A percentile compares a stretch with the other conserved stretches of the same genome.
phyloP scores from a whole-genome alignment of 2,113 vertebrate species.

The Pteronura brasiliensis region DNA sequence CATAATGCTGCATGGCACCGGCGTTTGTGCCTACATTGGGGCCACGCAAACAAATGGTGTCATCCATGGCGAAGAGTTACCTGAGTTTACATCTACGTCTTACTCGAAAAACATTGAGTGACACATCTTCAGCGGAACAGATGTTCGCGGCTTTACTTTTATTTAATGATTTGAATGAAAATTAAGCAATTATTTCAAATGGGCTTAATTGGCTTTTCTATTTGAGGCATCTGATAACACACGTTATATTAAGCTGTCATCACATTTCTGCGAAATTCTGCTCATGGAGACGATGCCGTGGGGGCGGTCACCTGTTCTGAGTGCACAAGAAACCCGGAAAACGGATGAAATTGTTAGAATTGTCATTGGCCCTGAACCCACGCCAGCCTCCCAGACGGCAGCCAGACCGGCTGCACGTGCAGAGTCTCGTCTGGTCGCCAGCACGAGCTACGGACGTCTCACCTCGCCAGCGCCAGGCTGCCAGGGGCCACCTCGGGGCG shows the following conservation, averaged over 20 bases:
- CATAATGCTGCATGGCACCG: not conserved
- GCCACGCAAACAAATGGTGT: not conserved
- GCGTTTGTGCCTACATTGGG: not conserved
- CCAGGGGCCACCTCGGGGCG: too few species aligned
- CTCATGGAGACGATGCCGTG: not conserved
- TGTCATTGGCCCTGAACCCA: accelerated
- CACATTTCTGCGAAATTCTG: not conserved
- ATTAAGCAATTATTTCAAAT: constrained; percentile 50
- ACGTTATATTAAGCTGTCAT: not conserved
- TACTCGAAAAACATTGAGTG: not conserved
- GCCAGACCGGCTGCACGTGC: accelerated
- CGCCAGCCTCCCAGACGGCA: not conserved
- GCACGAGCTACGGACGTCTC: not conserved
- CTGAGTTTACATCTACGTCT: not conserved
- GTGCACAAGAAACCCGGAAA: not conserved
- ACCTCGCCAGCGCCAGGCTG: not conserved
- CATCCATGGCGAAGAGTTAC: not conserved
- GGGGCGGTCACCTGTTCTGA: accelerated
- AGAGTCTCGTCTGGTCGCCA: accelerated
- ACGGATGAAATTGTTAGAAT: not conserved
- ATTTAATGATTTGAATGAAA: constrained; percentile 36
- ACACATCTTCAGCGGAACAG: not conserved
- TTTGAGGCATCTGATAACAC: constrained; percentile 42
- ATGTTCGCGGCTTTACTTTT: not conserved
- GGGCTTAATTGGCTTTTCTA: constrained; percentile 56